A percentile compares a stretch with the other conserved stretches of the same genome.
Evolutionary conservation across 1,140 invertebrate genomes (phyloP).

Genomic region (Ceratina calcarata): DNA sequence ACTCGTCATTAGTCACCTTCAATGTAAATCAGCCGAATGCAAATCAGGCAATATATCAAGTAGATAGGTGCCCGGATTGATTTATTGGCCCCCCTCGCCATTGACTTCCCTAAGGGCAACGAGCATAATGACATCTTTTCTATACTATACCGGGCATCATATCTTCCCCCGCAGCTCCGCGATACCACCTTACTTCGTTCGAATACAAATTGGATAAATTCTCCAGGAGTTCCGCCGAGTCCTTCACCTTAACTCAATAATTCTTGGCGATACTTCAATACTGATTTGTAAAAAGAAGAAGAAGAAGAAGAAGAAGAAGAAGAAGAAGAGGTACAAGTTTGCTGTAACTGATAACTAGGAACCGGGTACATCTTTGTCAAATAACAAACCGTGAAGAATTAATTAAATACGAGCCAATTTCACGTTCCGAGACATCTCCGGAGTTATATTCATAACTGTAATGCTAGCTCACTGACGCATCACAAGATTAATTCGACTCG

Average conservation of each 20-base stretch:
- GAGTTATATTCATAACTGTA: too few relatives aligned
- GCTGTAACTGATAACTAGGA: too few relatives aligned
- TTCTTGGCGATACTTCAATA: not conserved
- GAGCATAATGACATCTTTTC: slow-evolving; percentile 6
- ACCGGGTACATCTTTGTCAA: too few relatives aligned
- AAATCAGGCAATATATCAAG: slow-evolving; percentile 32
- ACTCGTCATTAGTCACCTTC: slow-evolving; percentile 19
- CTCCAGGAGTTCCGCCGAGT: not conserved
- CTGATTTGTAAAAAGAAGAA: too few relatives aligned
- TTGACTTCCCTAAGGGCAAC: slow-evolving; percentile 14
- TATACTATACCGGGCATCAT: not conserved
- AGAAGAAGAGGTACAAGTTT: too few relatives aligned
- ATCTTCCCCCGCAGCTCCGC: not conserved
- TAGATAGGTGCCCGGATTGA: slow-evolving; percentile 26
- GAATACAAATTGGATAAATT: not conserved
- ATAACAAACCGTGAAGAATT: too few relatives aligned
- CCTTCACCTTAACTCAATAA: not conserved
- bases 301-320: too few relatives aligned
- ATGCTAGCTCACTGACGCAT: too few relatives aligned
- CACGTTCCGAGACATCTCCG: too few relatives aligned
- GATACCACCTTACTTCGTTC: not conserved
- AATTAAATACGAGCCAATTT: too few relatives aligned
- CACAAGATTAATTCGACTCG: too few relatives aligned
- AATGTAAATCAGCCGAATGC: slow-evolving; percentile 27
- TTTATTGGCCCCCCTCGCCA: slow-evolving; percentile 13